Base-by-base conservation (phyloP, 2,888 invertebrate genomes). In the Synanthedon andrenaeformis region DNA sequence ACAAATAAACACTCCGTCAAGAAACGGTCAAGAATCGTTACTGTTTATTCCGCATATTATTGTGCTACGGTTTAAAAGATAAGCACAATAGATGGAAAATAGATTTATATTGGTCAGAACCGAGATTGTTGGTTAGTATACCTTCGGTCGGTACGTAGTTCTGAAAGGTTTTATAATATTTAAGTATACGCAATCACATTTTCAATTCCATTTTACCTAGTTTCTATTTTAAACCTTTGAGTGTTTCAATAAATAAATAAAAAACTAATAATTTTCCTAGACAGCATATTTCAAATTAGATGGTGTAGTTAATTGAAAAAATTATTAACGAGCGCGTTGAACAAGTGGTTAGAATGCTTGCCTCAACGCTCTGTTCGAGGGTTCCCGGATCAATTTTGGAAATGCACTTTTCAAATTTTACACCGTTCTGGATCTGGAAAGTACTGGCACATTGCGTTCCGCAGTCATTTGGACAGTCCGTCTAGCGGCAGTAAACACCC, bases 91-190 rank as follows among this genome's bases (percentile, higher is more conserved):
- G 23, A 49, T 49, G 12, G 17, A 17, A 17, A 49, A 49, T 49
- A 49, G 49, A 49, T 49, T 49, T 49, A 49, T 19, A 17, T 49
- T 49, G 49, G 49, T 14, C 17, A 19, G 23, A 17, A 19, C 19
- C 49, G 49, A 45, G 23, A 12, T 49, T 49, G 49, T 49, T 49
- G 8, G 17, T 49, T 17, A 12, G 17, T 19, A 13, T 17, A 17
- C 19, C 12, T 23, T 49, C 23, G 10, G 14, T 49, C 23, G 10
- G 14, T 13, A 17, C 12, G 23, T 49, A 49, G 49, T 49, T 14
- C 42, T 35, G 51, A 54, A 48, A 53, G 17, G 52, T n/a, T 17
- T 51, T 56, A 42, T 51, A 54, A 52, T 56, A 56, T 56, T 53
- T 54, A 56, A 35, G 45, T 35, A 35, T 35, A 35, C 35, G 2